phyloP scores from a whole-genome alignment of 2,797 vertebrate genomes.

The Muscicapa striata region DNA sequence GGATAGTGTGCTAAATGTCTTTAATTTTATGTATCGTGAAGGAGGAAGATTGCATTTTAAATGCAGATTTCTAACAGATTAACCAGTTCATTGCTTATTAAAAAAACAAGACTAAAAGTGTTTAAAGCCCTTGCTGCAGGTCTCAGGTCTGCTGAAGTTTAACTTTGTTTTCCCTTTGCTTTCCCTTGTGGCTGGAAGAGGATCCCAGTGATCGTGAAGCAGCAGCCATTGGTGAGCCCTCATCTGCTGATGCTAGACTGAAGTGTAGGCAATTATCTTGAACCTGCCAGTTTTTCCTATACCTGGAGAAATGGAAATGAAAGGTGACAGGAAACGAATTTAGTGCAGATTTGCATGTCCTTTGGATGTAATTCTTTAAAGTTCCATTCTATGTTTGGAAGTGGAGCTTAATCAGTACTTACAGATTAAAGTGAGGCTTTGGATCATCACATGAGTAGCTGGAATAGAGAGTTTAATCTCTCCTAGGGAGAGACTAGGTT shows the following conservation, averaged over 20 bases:
- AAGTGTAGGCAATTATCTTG: not conserved
- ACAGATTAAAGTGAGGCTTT: not conserved
- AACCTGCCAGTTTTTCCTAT: not conserved
- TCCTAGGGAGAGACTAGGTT: not conserved
- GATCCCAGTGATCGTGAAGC: not conserved
- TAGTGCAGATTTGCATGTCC: not conserved
- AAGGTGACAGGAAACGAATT: not conserved
- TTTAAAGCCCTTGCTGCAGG: not conserved
- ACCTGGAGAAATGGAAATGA: not conserved
- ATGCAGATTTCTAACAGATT: not conserved
- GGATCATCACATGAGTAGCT: not conserved
- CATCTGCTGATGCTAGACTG: accelerated
- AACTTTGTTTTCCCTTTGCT: not conserved
- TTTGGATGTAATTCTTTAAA: not conserved
- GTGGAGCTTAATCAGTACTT: not conserved
- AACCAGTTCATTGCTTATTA: not conserved
- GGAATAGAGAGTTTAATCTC: not conserved
- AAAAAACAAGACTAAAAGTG: not conserved
- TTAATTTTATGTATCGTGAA: not conserved
- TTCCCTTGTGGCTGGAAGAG: not conserved
- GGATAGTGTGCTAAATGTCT: not conserved
- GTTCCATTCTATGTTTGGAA: not conserved
- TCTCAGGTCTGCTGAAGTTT: not conserved
- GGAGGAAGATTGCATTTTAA: not conserved
- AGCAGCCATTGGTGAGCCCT: not conserved